Evolutionary conservation across 2,888 invertebrate genomes (phyloP).

Genomic region (Gryllus longicercus): DNA sequence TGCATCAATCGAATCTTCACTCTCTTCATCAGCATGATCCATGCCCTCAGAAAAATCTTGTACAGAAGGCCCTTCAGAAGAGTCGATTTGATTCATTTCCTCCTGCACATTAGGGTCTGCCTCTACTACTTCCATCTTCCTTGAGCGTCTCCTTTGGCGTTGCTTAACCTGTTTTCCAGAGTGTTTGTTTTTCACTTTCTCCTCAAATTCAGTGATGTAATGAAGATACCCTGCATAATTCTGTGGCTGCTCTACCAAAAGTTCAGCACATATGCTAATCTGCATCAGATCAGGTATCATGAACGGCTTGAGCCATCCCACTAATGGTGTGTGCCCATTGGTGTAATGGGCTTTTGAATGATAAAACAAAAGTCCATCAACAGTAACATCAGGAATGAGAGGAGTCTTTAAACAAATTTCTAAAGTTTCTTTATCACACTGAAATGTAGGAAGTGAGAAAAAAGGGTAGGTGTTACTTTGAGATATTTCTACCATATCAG

Average conservation of each 20-base stretch:
- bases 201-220: neutral
- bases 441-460: constrained; percentile 51
- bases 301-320: constrained; percentile 86
- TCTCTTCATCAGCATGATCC: neutral
- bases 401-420: neutral
- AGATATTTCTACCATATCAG: constrained; percentile 46
- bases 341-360: constrained; percentile 78
- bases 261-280: constrained; percentile 39
- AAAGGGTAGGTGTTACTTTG: constrained; percentile 43
- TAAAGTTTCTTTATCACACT: constrained; percentile 45
- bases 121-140: neutral
- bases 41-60: neutral
- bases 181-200: neutral
- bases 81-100: too few relatives aligned
- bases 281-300: constrained; percentile 80
- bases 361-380: constrained; percentile 91
- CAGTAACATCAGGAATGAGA: constrained; percentile 36
- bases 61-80: neutral
- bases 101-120: neutral
- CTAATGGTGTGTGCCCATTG: constrained; percentile 77
- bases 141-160: neutral
- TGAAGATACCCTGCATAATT: neutral
- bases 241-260: neutral
- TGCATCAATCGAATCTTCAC: neutral
- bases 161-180: neutral